Base-by-base conservation (phyloP, 1,140 invertebrate genomes). In the Euglossa dilemma region DNA sequence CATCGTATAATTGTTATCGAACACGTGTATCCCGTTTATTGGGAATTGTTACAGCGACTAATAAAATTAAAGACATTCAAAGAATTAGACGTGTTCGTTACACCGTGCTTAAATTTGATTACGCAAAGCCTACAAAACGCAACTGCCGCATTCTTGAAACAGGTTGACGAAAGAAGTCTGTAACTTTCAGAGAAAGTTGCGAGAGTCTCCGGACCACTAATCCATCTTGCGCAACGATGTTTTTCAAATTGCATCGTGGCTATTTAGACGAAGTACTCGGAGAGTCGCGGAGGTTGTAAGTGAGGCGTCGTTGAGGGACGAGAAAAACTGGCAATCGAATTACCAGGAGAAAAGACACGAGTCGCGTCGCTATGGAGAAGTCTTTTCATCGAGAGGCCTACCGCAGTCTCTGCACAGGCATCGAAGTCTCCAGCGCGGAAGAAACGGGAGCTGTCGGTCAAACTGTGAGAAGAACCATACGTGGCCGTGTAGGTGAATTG, bases 401-500 rank as follows among this genome's bases (percentile, higher is more conserved):
- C 47, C 79, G 79, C 70, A 56, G 43, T 50, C 25, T 6, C 43
- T 1, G 6, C 16, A 7, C 71, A 18, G 14, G 45, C 71, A 57
- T 73, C n/a, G 25, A 74, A 47, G 43, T 81, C 71, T 61, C 73
- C 28, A 18, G 47, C n/a, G 25, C 61, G 70, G 45, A 36, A 45
- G 52, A 28, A 72, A 47, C 54, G 20, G 36, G 70, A 72, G 54
- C 77, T 74, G 71, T 61, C 77, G 43, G 8, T 23, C 45, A 25
- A 20, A 43, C 45, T 63, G 81, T 81, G 80, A 87, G 78, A 83
- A 16, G 56, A 70, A 79, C 78, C 87, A 85, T 78, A 73, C 87
- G 84, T 82, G 70, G 47, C 25, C 23, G 20, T 54, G 16, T 50
- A 20, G 47, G 25, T 87, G 73, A 84, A 78, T 89, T 84, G 85